These are phyloP conservation scores for Danio aesculapii DNA, from an alignment of 2,797 vertebrate species.

Conservation along the genomic window DNA sequence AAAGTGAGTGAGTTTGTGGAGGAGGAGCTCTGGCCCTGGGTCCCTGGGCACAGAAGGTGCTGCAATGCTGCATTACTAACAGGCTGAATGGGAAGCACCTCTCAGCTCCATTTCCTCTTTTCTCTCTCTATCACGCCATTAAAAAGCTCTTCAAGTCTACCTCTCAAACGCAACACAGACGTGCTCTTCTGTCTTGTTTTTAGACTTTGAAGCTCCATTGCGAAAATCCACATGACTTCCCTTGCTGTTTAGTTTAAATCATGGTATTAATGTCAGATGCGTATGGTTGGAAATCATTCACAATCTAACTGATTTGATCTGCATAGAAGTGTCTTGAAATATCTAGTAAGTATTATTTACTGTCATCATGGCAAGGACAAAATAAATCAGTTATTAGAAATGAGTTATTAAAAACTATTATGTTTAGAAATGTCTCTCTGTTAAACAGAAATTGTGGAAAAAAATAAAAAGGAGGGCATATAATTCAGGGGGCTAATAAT, in stretches of 20 bases:
- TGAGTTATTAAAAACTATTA: too few species aligned
- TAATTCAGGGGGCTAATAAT: too few species aligned
- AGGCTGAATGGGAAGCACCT: conserved; percentile 50
- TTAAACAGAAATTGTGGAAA: too few species aligned
- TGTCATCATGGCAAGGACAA: too few species aligned
- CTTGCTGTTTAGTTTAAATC: not conserved
- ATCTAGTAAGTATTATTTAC: too few species aligned
- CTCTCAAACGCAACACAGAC: conserved; percentile 9
- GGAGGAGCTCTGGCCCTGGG: conserved; percentile 88
- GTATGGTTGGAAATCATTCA: not conserved
- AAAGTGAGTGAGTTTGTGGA: conserved; percentile 35
- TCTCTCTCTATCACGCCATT: not conserved
- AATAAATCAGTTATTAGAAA: too few species aligned
- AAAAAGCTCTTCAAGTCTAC: conserved; percentile 16
- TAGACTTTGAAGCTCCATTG: conserved; percentile 15
- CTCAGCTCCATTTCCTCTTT: conserved; percentile 18
- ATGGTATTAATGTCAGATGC: not conserved
- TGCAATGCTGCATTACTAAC: conserved; percentile 66
- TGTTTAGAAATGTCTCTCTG: too few species aligned
- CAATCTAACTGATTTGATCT: not conserved
- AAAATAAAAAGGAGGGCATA: too few species aligned
- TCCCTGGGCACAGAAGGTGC: conserved; percentile 91
- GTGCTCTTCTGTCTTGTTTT: not conserved
- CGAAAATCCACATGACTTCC: not conserved
- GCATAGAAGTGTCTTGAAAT: not conserved